phyloP scores from a whole-genome alignment of 2,888 invertebrate species.

The Mesorhabditis belari region DNA sequence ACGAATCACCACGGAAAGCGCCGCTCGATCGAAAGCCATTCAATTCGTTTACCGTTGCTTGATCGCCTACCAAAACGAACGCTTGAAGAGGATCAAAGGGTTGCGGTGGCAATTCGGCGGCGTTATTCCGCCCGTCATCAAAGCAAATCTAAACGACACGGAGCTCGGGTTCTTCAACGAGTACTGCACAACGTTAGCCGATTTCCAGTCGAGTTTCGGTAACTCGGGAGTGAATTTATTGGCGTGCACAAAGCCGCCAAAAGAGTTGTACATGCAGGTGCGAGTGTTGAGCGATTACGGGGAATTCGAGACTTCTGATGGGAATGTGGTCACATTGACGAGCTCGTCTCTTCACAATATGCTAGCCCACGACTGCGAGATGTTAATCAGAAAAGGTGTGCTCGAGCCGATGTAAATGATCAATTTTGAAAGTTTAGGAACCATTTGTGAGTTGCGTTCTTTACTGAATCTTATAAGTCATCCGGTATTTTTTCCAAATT shows the following conservation, averaged over 20 bases:
- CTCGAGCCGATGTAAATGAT: constrained; percentile 17
- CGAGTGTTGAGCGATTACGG: constrained; percentile 77
- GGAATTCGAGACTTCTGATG: constrained; percentile 84
- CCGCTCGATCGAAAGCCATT: not conserved
- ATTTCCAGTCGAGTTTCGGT: constrained; percentile 10
- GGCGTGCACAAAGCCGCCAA: constrained; percentile 64
- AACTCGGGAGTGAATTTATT: constrained; percentile 18
- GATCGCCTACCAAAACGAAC: constrained; percentile 66
- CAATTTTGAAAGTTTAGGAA: too few relatives aligned
- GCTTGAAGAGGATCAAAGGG: constrained; percentile 73
- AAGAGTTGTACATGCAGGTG: constrained; percentile 59
- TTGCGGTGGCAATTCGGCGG: constrained; percentile 93
- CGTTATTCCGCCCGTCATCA: constrained; percentile 79
- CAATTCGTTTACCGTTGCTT: constrained; percentile 65
- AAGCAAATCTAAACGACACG: constrained; percentile 54
- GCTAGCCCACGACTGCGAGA: constrained; percentile 43
- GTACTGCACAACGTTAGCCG: constrained; percentile 62
- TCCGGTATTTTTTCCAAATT: too few relatives aligned
- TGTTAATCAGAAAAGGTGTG: constrained; percentile 43
- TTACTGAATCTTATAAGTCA: too few relatives aligned
- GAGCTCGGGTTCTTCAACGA: constrained; percentile 73
- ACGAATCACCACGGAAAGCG: not conserved
- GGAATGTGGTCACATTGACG: constrained; percentile 78
- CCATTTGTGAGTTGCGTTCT: too few relatives aligned
- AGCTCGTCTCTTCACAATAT: constrained; percentile 70